Evolutionary conservation across 2,797 vertebrate species (phyloP).

Genomic region (Trachurus trachurus): DNA sequence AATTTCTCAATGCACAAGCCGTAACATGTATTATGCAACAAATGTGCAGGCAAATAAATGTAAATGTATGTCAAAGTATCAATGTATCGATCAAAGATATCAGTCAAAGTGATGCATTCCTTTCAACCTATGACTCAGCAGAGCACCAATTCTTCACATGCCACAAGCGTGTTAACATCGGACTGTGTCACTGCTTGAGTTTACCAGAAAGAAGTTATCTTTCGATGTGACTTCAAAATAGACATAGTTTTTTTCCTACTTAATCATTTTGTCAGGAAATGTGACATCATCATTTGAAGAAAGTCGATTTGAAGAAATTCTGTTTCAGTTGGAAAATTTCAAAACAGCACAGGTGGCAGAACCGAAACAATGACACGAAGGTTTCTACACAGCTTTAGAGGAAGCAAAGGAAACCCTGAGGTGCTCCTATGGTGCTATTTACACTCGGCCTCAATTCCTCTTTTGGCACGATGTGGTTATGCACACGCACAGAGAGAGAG

Average conservation of each 20-base stretch:
- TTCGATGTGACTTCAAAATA: not conserved
- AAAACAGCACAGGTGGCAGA: slow-evolving; percentile 59
- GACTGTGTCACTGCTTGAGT: not conserved
- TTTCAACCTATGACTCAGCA: no score
- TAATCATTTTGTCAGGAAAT: slow-evolving; percentile 17
- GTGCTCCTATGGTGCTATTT: slow-evolving; percentile 51
- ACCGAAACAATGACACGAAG: slow-evolving; percentile 47
- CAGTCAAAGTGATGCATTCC: no score
- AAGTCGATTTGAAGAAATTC: slow-evolving; percentile 24
- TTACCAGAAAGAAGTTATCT: not conserved
- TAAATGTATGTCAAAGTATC: no score
- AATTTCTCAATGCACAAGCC: not conserved
- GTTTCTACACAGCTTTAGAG: slow-evolving; percentile 57
- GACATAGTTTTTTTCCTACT: not conserved
- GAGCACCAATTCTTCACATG: no score
- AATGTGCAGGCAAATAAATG: not conserved
- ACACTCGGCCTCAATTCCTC: slow-evolving; percentile 60
- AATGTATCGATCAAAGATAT: no score
- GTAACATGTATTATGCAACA: not conserved
- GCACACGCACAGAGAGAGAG: not conserved
- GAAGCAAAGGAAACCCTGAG: slow-evolving; percentile 58
- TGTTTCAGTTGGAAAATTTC: slow-evolving; percentile 65
- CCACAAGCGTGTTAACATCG: no score
- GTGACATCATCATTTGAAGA: slow-evolving; percentile 5
- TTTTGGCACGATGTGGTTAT: slow-evolving; percentile 54